Base-by-base conservation (phyloP, 1,140 invertebrate species). In the Cydia pomonella region DNA sequence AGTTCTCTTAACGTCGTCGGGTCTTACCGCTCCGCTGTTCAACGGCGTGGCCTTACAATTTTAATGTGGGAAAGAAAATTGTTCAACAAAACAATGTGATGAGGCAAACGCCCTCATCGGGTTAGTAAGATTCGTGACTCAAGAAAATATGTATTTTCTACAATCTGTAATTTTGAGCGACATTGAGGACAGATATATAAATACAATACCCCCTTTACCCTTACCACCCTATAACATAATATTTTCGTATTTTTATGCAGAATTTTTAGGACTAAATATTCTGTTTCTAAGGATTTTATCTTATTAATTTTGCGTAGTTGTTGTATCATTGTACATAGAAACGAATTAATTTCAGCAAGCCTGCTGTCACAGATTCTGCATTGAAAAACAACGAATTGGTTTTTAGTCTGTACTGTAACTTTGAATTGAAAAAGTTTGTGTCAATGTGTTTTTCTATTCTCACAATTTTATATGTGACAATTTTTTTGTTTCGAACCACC, bases 61-160 rank as follows among this genome's bases (percentile, higher is more conserved):
- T 69, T 69, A 69, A 69, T 69, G 64, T 69, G 64, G 23, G 64
- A 69, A 69, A 69, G 64, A 69, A 69, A 69, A 69, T 69, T 18
- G 64, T 69, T 23, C 7, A 29, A 69, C 64, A 38, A 69, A 33
- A 69, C 64, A 69, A 41, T 69, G 64, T 23, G 64, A 69, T 69
- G 64, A 69, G 33, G 64, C 64, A 69, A 69, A 69, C 64, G 27
- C 18, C 27, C 27, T 41, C 29, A 21, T 69, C 7, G 27, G 29
- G 64, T 29, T 29, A 64, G 12, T 69, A 18, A 38, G 29, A 69
- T 69, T 69, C 64, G 33, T 69, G 64, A 69, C 64, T 69, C 16
- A 9, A 38, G 53, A 23, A 23, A 53, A 53, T 53, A 59, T 23
- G 21, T 33, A 6, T 69, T 41, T 41, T 13, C 18, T 21, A 38